Percentiles rank a stretch among this genome's conserved stretches.
Evolutionary conservation across 2,797 vertebrate species (phyloP).

Genomic region (Megaceryle alcyon): DNA sequence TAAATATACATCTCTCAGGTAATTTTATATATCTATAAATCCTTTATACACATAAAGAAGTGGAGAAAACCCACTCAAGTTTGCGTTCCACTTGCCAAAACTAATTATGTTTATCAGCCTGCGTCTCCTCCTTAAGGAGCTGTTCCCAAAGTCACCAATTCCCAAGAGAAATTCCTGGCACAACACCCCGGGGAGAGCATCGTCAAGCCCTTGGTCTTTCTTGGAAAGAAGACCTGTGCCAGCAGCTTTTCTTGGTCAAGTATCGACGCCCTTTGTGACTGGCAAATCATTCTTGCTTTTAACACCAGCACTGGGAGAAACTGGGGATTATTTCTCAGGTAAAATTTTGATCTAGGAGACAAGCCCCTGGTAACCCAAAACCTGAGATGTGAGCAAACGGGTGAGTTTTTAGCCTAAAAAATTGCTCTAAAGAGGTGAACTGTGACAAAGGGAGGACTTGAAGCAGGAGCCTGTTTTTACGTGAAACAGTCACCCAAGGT

Average conservation of each 20-base stretch:
- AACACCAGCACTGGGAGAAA: neutral
- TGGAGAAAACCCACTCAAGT: neutral
- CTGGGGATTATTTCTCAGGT: neutral
- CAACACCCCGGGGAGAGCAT: neutral
- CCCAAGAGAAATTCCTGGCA: neutral
- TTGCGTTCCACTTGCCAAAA: neutral
- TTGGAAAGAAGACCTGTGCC: neutral
- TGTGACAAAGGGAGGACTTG: neutral
- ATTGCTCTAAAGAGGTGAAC: no score
- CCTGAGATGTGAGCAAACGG: neutral
- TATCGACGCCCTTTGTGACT: neutral
- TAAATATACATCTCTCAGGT: no score
- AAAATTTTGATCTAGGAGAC: neutral
- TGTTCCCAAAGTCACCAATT: neutral
- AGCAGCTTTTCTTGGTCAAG: neutral
- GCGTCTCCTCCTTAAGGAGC: neutral
- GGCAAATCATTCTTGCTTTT: neutral
- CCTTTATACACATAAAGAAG: no score
- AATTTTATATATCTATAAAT: no score
- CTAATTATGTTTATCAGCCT: neutral
- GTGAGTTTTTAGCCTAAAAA: neutral
- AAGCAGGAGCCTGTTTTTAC: neutral
- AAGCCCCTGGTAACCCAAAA: neutral
- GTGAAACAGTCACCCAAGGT: fast-evolving
- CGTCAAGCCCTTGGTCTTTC: neutral